phyloP scores from a whole-genome alignment of 2,888 invertebrate species.

The Athetis lepigone region DNA sequence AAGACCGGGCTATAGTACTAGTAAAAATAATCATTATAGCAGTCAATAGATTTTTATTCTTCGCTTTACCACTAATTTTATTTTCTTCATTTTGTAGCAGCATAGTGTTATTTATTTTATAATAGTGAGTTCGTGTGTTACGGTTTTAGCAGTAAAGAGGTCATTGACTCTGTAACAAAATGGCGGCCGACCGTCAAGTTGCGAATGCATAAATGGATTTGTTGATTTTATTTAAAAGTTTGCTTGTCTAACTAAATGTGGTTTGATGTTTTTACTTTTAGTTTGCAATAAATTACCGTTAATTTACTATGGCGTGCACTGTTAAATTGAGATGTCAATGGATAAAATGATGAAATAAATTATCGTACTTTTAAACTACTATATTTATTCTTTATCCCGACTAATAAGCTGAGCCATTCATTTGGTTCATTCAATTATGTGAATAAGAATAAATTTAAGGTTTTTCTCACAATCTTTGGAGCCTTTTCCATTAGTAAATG shows the following conservation, averaged over 20 bases:
- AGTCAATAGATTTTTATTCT: neutral
- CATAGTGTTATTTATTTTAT: constrained; percentile 34
- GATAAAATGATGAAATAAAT: too few species aligned
- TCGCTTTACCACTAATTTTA: constrained; percentile 1
- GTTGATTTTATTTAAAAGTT: constrained; percentile 23
- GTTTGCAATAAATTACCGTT: too few species aligned
- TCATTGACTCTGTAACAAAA: constrained; percentile 49
- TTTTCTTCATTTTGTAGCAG: constrained; percentile 26
- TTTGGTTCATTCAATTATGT: too few species aligned
- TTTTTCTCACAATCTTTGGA: too few species aligned
- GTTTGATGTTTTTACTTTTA: neutral
- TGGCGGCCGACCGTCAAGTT: constrained; percentile 47
- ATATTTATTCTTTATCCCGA: too few species aligned
- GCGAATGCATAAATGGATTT: constrained; percentile 33
- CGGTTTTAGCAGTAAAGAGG: constrained; percentile 60
- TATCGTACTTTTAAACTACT: too few species aligned
- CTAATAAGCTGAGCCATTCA: too few species aligned
- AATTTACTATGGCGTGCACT: too few species aligned
- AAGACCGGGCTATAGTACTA: too few species aligned
- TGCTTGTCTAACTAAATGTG: neutral
- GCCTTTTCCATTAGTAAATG: too few species aligned
- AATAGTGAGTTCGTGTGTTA: constrained; percentile 48
- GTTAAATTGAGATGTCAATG: too few species aligned
- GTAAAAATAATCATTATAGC: neutral
- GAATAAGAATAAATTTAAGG: too few species aligned